phyloP scores from a whole-genome alignment of 2,113 vertebrate species.

The Crypturellus undulatus region DNA sequence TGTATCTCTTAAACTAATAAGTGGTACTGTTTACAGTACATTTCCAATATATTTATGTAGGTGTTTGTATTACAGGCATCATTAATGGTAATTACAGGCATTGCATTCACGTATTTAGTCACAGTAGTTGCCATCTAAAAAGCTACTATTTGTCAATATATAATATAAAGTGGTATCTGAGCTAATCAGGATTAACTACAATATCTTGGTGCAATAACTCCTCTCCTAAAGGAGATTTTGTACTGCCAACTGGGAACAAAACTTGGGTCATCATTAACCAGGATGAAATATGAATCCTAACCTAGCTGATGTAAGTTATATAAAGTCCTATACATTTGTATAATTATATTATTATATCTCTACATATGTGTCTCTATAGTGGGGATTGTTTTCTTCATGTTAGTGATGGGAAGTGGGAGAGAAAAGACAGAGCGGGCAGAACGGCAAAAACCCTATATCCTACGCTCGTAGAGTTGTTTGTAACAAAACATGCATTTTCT shows the following conservation, averaged over 20 bases:
- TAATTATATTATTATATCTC: not conserved
- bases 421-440: not conserved
- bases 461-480: not conserved
- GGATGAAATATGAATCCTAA: not conserved
- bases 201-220: not conserved
- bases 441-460: constrained; percentile 1
- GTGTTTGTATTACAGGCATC: not conserved
- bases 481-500: not conserved
- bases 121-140: not conserved
- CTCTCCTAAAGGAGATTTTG: fast-evolving
- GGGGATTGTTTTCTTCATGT: not conserved
- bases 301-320: not conserved
- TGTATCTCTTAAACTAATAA: not conserved
- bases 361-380: not conserved
- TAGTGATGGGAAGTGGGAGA: not conserved
- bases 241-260: not conserved
- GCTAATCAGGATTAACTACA: not conserved
- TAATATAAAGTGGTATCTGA: not conserved
- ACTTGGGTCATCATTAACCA: not conserved
- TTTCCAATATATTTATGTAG: not conserved
- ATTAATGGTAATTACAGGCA: not conserved
- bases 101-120: not conserved
- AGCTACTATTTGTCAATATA: not conserved
- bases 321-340: not conserved
- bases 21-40: not conserved